A percentile compares a stretch with the other conserved stretches of the same genome.
phyloP scores from a whole-genome alignment of 2,113 vertebrate genomes.

The Alectura lathami region DNA sequence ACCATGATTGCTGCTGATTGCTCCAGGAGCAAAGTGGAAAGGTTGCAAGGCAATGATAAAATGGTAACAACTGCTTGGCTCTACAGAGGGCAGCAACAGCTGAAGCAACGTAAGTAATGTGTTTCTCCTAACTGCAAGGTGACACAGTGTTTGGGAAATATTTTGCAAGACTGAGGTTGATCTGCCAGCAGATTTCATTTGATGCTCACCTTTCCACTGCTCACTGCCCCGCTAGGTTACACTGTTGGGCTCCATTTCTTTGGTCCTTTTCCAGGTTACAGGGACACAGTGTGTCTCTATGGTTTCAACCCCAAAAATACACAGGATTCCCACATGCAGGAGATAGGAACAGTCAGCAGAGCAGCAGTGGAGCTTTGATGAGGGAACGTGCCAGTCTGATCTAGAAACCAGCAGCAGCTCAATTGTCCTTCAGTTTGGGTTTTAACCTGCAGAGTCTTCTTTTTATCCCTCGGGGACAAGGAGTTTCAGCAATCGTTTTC shows the following conservation, averaged over 20 bases:
- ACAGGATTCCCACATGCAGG: neutral
- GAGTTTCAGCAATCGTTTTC: neutral
- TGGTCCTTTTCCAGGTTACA: neutral
- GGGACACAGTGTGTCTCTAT: neutral
- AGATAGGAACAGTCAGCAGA: neutral
- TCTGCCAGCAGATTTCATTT: neutral
- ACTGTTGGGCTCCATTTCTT: neutral
- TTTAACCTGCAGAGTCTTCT: neutral
- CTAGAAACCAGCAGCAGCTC: neutral
- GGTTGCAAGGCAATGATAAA: neutral
- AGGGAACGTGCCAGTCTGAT: neutral
- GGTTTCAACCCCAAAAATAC: neutral
- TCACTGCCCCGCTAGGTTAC: neutral
- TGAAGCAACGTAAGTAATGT: rapidly evolving
- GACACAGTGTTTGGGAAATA: neutral
- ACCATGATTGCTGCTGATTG: rapidly evolving
- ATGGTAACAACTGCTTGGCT: neutral
- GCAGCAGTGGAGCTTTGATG: neutral
- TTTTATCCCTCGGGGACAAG: neutral
- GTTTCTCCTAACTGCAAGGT: neutral
- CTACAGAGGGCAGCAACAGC: neutral
- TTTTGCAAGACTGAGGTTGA: neutral
- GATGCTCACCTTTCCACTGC: neutral
- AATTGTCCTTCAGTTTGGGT: neutral
- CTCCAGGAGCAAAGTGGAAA: neutral